These are phyloP conservation scores for Phrixothrix hirtus DNA, from an alignment of 2,888 invertebrate genomes.

Conservation along the genomic window DNA sequence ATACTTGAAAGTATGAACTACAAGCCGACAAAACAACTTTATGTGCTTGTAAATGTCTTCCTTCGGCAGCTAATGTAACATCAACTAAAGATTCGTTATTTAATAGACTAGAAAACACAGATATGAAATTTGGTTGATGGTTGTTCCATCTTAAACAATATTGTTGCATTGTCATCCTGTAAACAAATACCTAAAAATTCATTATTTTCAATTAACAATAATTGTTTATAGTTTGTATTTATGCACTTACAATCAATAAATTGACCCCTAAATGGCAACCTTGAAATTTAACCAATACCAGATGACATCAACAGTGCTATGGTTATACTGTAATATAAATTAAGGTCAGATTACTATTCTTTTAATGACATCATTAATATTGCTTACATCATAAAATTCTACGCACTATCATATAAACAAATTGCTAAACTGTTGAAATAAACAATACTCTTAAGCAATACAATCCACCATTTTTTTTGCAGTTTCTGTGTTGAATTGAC, in stretches of 20 bases:
- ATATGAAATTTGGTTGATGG: conserved; percentile 91
- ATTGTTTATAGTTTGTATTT: conserved; percentile 40
- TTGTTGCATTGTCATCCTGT: conserved; percentile 54
- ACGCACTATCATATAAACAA: conserved; percentile 31
- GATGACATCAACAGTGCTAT: conserved; percentile 46
- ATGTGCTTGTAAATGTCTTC: conserved; percentile 84
- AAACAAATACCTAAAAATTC: conserved; percentile 15
- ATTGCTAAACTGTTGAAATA: conserved; percentile 32
- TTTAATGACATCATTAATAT: conserved; percentile 36
- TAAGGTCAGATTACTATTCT: conserved; percentile 36
- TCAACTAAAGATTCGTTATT: conserved; percentile 85
- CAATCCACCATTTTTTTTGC: conserved; percentile 43
- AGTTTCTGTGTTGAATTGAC: conserved; percentile 39
- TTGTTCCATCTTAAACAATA: conserved; percentile 79
- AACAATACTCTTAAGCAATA: conserved; percentile 41
- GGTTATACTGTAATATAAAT: conserved; percentile 38
- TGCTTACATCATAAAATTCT: conserved; percentile 31
- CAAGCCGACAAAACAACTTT: conserved; percentile 89
- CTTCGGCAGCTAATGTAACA: conserved; percentile 90
- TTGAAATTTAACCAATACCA: conserved; percentile 46
- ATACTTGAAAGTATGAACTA: conserved; percentile 90
- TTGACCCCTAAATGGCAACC: conserved; percentile 48
- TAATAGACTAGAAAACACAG: conserved; percentile 82
- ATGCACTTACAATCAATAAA: conserved; percentile 47
- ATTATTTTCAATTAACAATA: conserved; percentile 4